phyloP scores from a whole-genome alignment of 2,888 invertebrate species.

The Callyntrura guangdongensis region DNA sequence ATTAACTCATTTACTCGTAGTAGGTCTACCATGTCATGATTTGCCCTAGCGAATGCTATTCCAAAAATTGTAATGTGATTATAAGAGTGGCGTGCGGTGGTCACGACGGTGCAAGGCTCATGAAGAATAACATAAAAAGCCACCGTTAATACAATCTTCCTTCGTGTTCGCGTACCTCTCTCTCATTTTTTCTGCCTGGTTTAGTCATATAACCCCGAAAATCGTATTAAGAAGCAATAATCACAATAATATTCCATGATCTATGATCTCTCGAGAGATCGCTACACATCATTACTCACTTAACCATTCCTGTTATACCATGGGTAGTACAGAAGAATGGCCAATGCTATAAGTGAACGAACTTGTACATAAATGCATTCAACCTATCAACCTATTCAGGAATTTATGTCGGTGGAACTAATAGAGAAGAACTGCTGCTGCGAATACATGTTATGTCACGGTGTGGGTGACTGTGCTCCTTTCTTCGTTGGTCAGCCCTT shows the following conservation, averaged over 20 bases:
- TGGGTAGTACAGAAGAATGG: too few relatives aligned
- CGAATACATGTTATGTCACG: slow-evolving; percentile 45
- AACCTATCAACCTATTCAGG: neutral
- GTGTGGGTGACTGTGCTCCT: slow-evolving; percentile 51
- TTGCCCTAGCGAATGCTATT: neutral
- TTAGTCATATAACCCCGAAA: neutral
- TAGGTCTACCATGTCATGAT: slow-evolving; percentile 42
- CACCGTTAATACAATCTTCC: neutral
- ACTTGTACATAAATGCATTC: neutral
- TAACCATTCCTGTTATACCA: neutral
- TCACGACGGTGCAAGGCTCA: slow-evolving; percentile 58
- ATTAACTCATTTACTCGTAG: slow-evolving; percentile 24
- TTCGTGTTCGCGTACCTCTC: neutral
- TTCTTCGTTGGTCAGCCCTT: neutral
- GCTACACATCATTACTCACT: neutral
- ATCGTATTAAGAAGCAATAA: slow-evolving; percentile 36
- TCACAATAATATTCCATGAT: slow-evolving; percentile 34
- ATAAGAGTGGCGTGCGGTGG: slow-evolving; percentile 23
- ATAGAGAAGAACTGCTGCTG: slow-evolving; percentile 47
- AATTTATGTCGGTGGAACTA: neutral
- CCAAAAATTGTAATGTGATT: slow-evolving; percentile 21
- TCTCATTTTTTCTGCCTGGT: neutral
- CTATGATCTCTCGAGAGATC: slow-evolving; percentile 32
- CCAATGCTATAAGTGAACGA: too few relatives aligned
- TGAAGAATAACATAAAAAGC: slow-evolving; percentile 29